Percentiles rank a stretch among this genome's conserved stretches.
These are phyloP conservation scores for Styela clava DNA, from an alignment of 23 tunicate genomes.

Conservation along the genomic window DNA sequence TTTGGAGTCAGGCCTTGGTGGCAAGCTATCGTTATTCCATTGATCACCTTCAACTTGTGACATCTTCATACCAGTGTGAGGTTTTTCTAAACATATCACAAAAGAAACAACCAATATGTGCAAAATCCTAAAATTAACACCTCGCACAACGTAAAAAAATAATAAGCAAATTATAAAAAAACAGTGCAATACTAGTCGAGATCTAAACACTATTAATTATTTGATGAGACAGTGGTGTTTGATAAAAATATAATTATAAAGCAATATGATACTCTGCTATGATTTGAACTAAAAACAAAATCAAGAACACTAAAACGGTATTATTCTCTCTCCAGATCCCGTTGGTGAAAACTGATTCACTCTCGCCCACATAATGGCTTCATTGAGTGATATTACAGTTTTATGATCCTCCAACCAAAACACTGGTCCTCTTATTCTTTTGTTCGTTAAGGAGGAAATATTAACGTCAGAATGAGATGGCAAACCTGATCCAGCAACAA, in stretches of 20 bases:
- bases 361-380: conserved; percentile 95
- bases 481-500: conserved; percentile 51
- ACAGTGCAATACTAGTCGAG: not conserved
- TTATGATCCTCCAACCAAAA: conserved; percentile 62
- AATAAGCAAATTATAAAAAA: no score
- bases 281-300: not conserved
- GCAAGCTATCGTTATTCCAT: no score
- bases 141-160: no score
- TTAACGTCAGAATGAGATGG: conserved; percentile 72
- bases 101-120: no score
- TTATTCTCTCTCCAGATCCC: conserved; percentile 57
- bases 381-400: conserved; percentile 68
- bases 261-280: not conserved
- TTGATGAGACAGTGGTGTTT: not conserved
- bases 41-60: no score
- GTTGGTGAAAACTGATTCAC: conserved; percentile 85
- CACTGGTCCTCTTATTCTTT: conserved; percentile 56
- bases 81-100: no score
- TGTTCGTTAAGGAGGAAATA: conserved; percentile 60
- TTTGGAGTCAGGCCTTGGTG: no score
- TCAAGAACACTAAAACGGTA: conserved; percentile 42
- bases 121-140: no score
- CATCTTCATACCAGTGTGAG: no score
- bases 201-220: not conserved
- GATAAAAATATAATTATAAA: not conserved